A percentile compares a stretch with the other conserved stretches of the same genome.
Conservation (phyloP, 2,113 vertebrate species). For the Ophiodon elongatus region DNA sequence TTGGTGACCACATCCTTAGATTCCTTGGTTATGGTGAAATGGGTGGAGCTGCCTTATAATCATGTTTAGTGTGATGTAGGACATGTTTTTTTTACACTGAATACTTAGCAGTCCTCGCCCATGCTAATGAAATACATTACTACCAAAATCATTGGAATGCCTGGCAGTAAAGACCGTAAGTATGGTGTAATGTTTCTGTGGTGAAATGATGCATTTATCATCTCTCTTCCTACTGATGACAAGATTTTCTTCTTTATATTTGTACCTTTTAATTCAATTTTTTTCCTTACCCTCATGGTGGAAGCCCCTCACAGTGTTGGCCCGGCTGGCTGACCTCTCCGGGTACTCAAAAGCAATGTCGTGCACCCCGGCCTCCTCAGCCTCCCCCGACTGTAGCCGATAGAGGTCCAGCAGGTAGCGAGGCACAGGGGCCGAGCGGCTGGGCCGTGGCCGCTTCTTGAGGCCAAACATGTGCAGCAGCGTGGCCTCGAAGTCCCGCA, state of each 20-base stretch:
- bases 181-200: slow-evolving; percentile 27
- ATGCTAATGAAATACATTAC: slow-evolving; percentile 51
- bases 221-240: slow-evolving; percentile 1
- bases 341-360: slow-evolving; percentile 91
- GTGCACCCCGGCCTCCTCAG: slow-evolving; percentile 89
- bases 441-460: slow-evolving; percentile 94
- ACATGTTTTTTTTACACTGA: slow-evolving; percentile 55
- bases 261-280: too few relatives aligned
- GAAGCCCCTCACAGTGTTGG: slow-evolving; percentile 99
- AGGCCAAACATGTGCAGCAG: slow-evolving; percentile 99
- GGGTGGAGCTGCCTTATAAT: slow-evolving; percentile 74
- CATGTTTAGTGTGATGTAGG: slow-evolving; percentile 66
- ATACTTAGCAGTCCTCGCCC: slow-evolving; percentile 50
- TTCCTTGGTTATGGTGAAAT: slow-evolving; percentile 74
- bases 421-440: slow-evolving; percentile 90
- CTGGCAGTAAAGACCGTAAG: slow-evolving; percentile 10
- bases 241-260: neutral
- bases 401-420: slow-evolving; percentile 98
- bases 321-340: slow-evolving; percentile 93
- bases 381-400: slow-evolving; percentile 95
- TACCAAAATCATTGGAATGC: slow-evolving; percentile 41
- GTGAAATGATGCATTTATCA: slow-evolving; percentile 27
- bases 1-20: slow-evolving; percentile 79
- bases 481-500: slow-evolving; percentile 98
- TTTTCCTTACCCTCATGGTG: slow-evolving; percentile 94